Evolutionary conservation across 2,888 invertebrate species (phyloP).

Genomic region (Fragum sueziense): DNA sequence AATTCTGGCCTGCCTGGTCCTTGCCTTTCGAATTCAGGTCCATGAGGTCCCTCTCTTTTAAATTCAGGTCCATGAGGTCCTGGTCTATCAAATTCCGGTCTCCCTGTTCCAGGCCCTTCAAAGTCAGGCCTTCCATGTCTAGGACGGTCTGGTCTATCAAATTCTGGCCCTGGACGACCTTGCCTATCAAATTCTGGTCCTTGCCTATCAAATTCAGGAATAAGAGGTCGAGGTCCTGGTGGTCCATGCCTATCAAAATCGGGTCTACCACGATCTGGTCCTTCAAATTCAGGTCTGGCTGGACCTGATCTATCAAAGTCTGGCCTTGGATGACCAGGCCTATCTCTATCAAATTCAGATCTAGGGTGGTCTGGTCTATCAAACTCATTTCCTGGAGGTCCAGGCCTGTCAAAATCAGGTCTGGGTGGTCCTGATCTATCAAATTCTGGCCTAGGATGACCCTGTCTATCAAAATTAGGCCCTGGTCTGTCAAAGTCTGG

Average conservation of each 20-base stretch:
- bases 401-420: not conserved
- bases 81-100: not conserved
- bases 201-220: not conserved
- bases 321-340: not conserved
- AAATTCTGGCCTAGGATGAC: not conserved
- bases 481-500: not conserved
- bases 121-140: constrained; percentile 1
- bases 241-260: constrained; percentile 17
- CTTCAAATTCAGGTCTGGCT: not conserved
- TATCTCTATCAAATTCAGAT: not conserved
- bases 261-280: not conserved
- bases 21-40: constrained; percentile 1
- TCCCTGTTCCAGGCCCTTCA: not conserved
- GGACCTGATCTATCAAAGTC: not conserved
- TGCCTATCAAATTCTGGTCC: constrained; percentile 3
- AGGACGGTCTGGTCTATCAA: too few species aligned
- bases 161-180: not conserved
- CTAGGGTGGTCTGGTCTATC: not conserved
- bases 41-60: constrained; percentile 5
- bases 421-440: not conserved
- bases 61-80: not conserved
- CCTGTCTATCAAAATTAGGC: not conserved
- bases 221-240: not conserved
- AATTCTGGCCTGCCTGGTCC: not conserved
- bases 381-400: not conserved